Evolutionary conservation across 2,113 vertebrate genomes (phyloP).

Genomic region (Toxostoma redivivum): DNA sequence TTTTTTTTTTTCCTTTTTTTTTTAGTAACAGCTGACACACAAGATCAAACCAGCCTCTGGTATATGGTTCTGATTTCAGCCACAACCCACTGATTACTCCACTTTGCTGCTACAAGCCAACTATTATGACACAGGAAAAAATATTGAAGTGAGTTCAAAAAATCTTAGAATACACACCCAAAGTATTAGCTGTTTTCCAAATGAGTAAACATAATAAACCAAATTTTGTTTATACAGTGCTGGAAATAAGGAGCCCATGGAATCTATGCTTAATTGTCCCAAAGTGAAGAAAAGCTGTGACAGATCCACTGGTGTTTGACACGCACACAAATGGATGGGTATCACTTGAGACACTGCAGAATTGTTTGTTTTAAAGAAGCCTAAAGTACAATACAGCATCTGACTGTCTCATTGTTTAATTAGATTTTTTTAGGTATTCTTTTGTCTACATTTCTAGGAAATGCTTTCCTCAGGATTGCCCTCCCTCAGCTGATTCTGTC

Average conservation of each 20-base stretch:
- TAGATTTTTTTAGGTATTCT: background rate
- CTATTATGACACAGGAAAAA: slow-evolving; percentile 28
- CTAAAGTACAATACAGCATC: background rate
- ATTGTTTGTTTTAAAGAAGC: background rate
- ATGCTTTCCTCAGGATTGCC: background rate
- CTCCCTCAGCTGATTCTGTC: background rate
- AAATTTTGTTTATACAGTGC: background rate
- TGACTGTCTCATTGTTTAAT: background rate
- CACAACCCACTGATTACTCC: background rate
- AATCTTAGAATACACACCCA: background rate
- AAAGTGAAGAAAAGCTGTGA: background rate
- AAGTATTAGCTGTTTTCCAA: background rate
- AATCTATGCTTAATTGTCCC: background rate
- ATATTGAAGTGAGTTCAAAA: background rate
- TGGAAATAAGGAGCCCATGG: background rate
- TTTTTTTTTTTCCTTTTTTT: background rate
- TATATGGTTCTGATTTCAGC: slow-evolving; percentile 12
- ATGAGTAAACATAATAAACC: slow-evolving; percentile 21
- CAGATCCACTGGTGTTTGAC: background rate
- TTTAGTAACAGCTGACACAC: background rate
- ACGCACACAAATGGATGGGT: background rate
- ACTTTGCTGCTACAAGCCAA: background rate
- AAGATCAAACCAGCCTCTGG: background rate
- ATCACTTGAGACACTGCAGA: background rate
- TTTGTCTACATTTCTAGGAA: background rate